These are phyloP conservation scores for Phoenicopterus ruber DNA, from an alignment of 2,113 vertebrate species.

Conservation along the genomic window DNA sequence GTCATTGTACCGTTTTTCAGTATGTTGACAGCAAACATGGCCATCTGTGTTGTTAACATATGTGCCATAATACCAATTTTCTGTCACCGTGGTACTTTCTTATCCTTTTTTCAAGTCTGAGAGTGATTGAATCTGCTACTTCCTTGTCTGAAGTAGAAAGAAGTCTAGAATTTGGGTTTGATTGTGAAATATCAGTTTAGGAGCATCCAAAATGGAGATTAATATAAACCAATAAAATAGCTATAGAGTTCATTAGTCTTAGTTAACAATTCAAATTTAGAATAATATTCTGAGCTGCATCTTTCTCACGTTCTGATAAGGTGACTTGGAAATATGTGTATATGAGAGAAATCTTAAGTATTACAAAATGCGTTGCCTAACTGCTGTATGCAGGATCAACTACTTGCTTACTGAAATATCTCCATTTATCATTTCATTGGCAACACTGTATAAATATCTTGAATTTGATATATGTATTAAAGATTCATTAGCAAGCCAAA, in stretches of 20 bases:
- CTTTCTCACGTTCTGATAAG: not conserved
- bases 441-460: not conserved
- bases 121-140: not conserved
- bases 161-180: not conserved
- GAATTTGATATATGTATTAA: not conserved
- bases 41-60: not conserved
- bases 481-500: not conserved
- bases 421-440: not conserved
- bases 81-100: not conserved
- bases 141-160: not conserved
- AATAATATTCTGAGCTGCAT: not conserved
- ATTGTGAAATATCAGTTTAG: not conserved
- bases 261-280: not conserved
- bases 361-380: not conserved
- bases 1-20: not conserved
- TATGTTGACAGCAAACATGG: not conserved
- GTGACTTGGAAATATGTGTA: not conserved
- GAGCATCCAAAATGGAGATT: not conserved
- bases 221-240: not conserved
- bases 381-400: not conserved
- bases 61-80: not conserved
- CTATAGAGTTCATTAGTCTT: not conserved
- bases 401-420: not conserved
- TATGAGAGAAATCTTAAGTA: not conserved
- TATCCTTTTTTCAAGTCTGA: not conserved